Percentiles rank a stretch among this genome's conserved stretches.
phyloP scores from a whole-genome alignment of 2,797 vertebrate genomes.

The Valencia hispanica region DNA sequence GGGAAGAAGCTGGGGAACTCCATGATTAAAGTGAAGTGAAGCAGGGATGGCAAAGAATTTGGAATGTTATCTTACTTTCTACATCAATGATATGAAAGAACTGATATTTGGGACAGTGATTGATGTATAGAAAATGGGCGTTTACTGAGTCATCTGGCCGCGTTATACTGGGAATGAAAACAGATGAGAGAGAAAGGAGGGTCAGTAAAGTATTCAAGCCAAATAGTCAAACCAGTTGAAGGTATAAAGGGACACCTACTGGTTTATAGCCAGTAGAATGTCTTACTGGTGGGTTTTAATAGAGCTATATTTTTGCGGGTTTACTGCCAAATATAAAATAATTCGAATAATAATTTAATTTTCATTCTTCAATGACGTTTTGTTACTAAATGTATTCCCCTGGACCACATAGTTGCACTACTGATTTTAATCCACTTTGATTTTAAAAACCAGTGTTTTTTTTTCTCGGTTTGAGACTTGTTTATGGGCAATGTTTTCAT shows the following conservation, averaged over 20 bases:
- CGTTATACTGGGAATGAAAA: slow-evolving; percentile 42
- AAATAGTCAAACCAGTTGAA: slow-evolving; percentile 19
- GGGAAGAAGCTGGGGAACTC: slow-evolving; percentile 62
- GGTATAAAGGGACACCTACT: slow-evolving; percentile 61
- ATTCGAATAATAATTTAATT: background rate
- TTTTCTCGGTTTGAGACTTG: background rate
- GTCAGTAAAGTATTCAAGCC: slow-evolving; percentile 17
- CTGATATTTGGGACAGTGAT: slow-evolving; percentile 67
- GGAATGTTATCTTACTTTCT: slow-evolving; percentile 68
- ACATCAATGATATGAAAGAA: slow-evolving; percentile 67
- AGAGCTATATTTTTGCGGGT: background rate
- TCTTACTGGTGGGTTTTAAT: background rate
- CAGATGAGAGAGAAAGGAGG: slow-evolving; percentile 32
- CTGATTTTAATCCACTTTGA: background rate
- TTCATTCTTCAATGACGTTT: background rate
- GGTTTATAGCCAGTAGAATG: slow-evolving; percentile 22
- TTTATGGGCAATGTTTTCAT: background rate
- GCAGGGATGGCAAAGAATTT: slow-evolving; percentile 61
- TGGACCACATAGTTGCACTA: background rate
- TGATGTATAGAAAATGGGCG: slow-evolving; percentile 57
- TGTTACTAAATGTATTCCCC: background rate
- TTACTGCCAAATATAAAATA: background rate
- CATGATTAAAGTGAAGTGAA: slow-evolving; percentile 44
- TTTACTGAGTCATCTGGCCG: slow-evolving; percentile 62
- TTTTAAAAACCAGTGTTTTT: background rate